Percentiles rank a stretch among this genome's conserved stretches.
phyloP scores from a whole-genome alignment of 1,140 invertebrate species.

The Lanistes nyassanus region DNA sequence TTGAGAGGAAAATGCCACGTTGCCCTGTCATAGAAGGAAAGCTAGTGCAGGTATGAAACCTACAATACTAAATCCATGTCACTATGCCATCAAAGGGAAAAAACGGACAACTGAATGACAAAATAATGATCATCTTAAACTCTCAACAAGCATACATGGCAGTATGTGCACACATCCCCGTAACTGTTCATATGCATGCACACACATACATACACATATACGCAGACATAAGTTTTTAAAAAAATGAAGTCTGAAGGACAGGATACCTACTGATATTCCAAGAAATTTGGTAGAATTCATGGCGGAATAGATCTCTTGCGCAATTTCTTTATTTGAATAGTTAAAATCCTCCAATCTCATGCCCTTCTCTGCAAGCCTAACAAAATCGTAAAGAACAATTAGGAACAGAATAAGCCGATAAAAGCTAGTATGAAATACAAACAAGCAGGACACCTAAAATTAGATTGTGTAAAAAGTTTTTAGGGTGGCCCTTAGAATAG shows the following conservation, averaged over 20 bases:
- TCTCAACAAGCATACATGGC: neutral
- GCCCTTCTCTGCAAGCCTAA: constrained; percentile 73
- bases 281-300: constrained; percentile 98
- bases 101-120: too few species aligned
- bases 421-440: too few species aligned
- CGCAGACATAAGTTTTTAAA: neutral
- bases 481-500: too few species aligned
- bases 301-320: constrained; percentile 94
- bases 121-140: neutral
- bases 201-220: neutral
- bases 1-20: constrained; percentile 93
- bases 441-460: neutral
- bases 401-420: neutral
- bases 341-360: constrained; percentile 93
- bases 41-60: too few species aligned
- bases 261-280: constrained; percentile 89
- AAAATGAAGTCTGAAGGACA: neutral
- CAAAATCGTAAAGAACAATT: neutral
- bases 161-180: too few species aligned
- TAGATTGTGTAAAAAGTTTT: too few species aligned
- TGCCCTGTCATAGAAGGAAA: constrained; percentile 76
- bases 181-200: neutral
- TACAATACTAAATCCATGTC: too few species aligned
- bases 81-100: too few species aligned
- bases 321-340: constrained; percentile 95